Conservation (phyloP, 1,140 invertebrate species). For the Galendromus occidentalis region DNA sequence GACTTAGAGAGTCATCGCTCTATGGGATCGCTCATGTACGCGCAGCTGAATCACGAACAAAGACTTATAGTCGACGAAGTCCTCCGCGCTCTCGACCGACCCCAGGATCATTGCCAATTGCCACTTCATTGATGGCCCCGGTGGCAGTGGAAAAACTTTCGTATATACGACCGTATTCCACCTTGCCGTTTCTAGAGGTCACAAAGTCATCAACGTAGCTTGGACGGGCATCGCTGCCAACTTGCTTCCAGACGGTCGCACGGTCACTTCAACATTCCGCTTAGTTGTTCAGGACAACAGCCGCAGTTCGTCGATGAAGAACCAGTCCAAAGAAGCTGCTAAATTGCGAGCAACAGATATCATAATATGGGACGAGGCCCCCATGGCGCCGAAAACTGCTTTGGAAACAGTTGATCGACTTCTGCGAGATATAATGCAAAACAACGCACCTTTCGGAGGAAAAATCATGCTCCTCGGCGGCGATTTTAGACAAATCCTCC, state of each 20-base stretch:
- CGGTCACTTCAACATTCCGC: neutral
- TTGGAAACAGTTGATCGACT: too few relatives aligned
- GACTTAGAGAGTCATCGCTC: too few relatives aligned
- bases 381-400: neutral
- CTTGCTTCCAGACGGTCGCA: neutral
- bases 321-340: neutral
- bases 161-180: conserved; percentile 13
- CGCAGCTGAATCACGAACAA: too few relatives aligned
- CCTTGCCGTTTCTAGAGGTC: neutral
- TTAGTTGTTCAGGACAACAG: neutral
- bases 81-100: too few relatives aligned
- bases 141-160: conserved; percentile 18
- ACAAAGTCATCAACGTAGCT: neutral
- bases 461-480: too few relatives aligned
- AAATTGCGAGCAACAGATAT: too few relatives aligned
- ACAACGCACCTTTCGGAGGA: too few relatives aligned
- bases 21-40: too few relatives aligned
- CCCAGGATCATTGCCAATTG: neutral
- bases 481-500: too few relatives aligned
- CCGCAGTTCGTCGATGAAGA: neutral
- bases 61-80: too few relatives aligned
- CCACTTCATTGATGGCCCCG: conserved; percentile 17
- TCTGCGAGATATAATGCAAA: too few relatives aligned
- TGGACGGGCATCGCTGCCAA: conserved; percentile 7
- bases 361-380: conserved; percentile 12